A percentile compares a stretch with the other conserved stretches of the same genome.
Evolutionary conservation across 1,140 invertebrate genomes (phyloP).

Genomic region (Capitella teleta): DNA sequence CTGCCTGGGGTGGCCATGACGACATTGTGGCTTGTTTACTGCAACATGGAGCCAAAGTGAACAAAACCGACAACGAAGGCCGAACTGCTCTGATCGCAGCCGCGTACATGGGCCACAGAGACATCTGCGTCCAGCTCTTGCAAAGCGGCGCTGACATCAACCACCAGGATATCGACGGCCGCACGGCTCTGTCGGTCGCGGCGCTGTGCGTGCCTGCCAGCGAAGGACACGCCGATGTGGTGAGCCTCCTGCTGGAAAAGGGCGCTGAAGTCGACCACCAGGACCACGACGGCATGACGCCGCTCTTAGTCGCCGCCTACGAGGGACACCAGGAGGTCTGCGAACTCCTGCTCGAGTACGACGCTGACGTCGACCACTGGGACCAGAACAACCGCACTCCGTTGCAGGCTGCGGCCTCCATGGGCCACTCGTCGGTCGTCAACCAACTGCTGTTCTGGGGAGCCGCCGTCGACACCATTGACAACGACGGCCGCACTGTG

Average conservation of each 20-base stretch:
- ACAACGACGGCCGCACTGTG: slow-evolving; percentile 78
- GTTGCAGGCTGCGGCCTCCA: slow-evolving; percentile 64
- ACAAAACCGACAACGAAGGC: slow-evolving; percentile 80
- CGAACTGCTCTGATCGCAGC: slow-evolving; percentile 52
- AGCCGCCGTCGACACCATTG: slow-evolving; percentile 77
- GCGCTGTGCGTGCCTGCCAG: slow-evolving; percentile 48
- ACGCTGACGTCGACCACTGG: slow-evolving; percentile 73
- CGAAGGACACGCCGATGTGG: slow-evolving; percentile 51
- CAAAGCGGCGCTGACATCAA: slow-evolving; percentile 33
- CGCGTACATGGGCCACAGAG: slow-evolving; percentile 47
- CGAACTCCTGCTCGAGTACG: slow-evolving; percentile 69
- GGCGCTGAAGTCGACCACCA: slow-evolving; percentile 61
- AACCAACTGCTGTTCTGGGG: slow-evolving; percentile 74
- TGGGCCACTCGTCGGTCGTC: slow-evolving; percentile 71
- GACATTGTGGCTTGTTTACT: slow-evolving; percentile 79
- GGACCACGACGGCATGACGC: slow-evolving; percentile 86
- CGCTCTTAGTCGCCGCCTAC: slow-evolving; percentile 70
- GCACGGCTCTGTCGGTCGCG: slow-evolving; percentile 66
- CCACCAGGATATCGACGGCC: slow-evolving; percentile 47
- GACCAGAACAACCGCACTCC: slow-evolving; percentile 68
- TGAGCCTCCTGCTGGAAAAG: slow-evolving; percentile 60
- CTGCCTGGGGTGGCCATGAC: slow-evolving; percentile 81
- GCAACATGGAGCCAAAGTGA: slow-evolving; percentile 67
- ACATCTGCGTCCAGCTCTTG: slow-evolving; percentile 43
- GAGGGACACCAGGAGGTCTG: slow-evolving; percentile 57